Evolutionary conservation across 2,888 invertebrate species (phyloP), one percentile per base, ranked within the genome.

Genomic region (Apamea crenata): DNA sequence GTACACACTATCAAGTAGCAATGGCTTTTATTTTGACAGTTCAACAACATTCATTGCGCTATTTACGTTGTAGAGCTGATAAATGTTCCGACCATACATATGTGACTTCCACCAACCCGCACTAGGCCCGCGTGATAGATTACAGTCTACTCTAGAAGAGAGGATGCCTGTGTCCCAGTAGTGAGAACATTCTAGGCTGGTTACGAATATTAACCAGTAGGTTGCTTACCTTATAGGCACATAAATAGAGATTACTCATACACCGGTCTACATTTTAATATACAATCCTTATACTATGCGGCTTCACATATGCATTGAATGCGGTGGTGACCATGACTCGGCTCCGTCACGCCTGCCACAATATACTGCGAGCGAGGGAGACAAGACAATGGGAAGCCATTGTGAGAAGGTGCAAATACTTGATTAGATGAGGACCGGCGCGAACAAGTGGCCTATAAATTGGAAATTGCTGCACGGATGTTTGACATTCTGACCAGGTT

Each of bases 241-340:
- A 78, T 36, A 79, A 68, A 80, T n/a, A 12, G 63, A 44, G 40
- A 36, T 36, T 59, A 82, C 16, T 53, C 32, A 82, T 56, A 56
- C 32, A 44, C 36, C n/a, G n/a, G n/a, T n/a, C 18, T 25, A 47
- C 47, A 56, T 67, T 32, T 7, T 66, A 78, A 32, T 69, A n/a
- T 40, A 81, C 14, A 67, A 50, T 56, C 32, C 40, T 67, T 5
- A 36, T 76, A 68, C 36, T 56, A 29, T 56, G 63, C 59, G 50
- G 50, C 47, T 75, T 67, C 59, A 68, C 56, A 73, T 78, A 74
- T 77, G 50, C 61, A 72, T 73, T 75, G 73, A 68, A 74, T 84
- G n/a, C n/a, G 56, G 63, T 78, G 79, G 63, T 80, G 82, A 67
- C 82, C 78, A 53, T 87, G 85, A 84, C n/a, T 72, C 25, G 10